Conservation (phyloP, 2,888 invertebrate genomes). For the Neoaliturus tenellus region DNA sequence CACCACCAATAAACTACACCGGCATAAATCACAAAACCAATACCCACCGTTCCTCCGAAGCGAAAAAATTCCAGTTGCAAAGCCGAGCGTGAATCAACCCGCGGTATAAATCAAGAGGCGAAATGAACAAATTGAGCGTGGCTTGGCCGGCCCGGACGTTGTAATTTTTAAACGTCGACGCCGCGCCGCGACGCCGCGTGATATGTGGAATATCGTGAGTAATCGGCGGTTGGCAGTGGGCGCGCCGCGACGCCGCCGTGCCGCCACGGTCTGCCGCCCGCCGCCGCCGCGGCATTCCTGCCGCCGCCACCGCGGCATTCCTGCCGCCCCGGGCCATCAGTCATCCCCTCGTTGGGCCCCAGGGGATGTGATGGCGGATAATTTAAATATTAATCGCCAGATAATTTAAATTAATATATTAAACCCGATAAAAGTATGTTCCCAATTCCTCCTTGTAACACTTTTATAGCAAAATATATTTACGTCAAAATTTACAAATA, state of each 20-base stretch:
- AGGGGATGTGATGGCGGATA: no score
- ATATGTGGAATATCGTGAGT: constrained; percentile 31
- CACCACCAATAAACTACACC: neutral
- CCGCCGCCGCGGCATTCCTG: neutral
- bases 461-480: no score
- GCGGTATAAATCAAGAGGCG: constrained; percentile 21
- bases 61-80: constrained; percentile 23
- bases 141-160: neutral
- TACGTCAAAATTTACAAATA: no score
- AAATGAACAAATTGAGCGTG: constrained; percentile 17
- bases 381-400: no score
- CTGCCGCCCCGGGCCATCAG: neutral
- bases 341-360: neutral
- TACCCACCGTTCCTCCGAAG: neutral
- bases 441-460: no score
- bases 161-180: constrained; percentile 14
- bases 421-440: no score
- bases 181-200: constrained; percentile 16
- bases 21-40: neutral
- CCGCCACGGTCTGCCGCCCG: constrained; percentile 14
- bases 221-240: neutral
- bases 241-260: neutral
- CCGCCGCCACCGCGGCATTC: no score
- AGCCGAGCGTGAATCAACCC: constrained; percentile 6
- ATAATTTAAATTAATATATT: no score